Evolutionary conservation across 2,888 invertebrate genomes (phyloP), one percentile per base, ranked within the genome.

Genomic region (Agrochola litura): DNA sequence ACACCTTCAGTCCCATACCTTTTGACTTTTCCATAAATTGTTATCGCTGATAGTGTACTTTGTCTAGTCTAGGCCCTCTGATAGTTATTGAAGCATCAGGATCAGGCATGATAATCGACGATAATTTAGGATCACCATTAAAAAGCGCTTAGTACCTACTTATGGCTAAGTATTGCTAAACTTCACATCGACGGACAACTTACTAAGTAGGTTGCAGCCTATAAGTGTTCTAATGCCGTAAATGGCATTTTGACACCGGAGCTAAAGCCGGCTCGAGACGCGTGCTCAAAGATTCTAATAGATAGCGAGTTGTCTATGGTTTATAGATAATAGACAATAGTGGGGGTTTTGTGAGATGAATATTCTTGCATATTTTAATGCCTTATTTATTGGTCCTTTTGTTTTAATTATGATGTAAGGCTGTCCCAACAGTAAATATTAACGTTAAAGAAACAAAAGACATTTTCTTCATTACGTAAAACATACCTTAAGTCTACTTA

Each of bases 201-300:
- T 4, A 37, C 37, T 37, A 85, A 73, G 67, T 72, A 70, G 82
- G 67, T 80, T 76, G 70, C 54, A 56, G 73, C 60, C 75, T 68
- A 61, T 75, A 63, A 49, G 70, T 71, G 54, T 76, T 61, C 52
- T 78, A 73, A 56, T 82, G 73, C 73, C 73, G 58, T 73, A 84
- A 68, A 84, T 71, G 86, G 76, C 83, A 69, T 73, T 85, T 78
- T 78, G 76, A 76, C 79, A 78, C 68, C 60, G 54, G 58, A 69
- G 65, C 61, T 77, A 54, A 69, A 85, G 67, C 76, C 61, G 73
- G 66, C 19, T 52, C 22, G 52, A 71, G 73, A 71, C 72, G 73
- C 73, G 61, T 64, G 49, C 73, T 67, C 30, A 9, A 79, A 70
- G 69, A 70, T 73, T 84, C 25, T 60, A 68, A 63, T 37, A 37